A percentile compares a stretch with the other conserved stretches of the same genome.
phyloP scores from a whole-genome alignment of 2,797 vertebrate species.

The Netta rufina region DNA sequence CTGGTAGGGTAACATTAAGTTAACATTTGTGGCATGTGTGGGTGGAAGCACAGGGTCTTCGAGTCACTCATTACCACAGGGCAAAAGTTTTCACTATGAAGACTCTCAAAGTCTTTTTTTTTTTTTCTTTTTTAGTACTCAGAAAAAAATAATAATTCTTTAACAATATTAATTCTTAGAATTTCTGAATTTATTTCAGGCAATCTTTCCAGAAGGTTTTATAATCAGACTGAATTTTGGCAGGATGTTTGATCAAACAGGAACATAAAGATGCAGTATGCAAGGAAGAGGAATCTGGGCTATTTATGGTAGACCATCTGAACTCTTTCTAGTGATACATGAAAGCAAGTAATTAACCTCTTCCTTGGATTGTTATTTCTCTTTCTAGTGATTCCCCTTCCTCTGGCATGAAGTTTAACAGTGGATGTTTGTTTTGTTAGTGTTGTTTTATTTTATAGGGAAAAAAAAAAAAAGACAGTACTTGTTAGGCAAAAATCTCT shows the following conservation, averaged over 20 bases:
- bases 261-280: not conserved
- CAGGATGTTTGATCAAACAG: not conserved
- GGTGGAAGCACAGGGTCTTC: not conserved
- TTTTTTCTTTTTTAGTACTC: not conserved
- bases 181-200: not conserved
- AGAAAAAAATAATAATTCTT: not conserved
- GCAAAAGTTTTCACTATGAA: not conserved
- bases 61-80: not conserved
- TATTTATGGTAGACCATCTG: not conserved
- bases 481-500: not conserved
- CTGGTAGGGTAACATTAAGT: conserved; percentile 24
- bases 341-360: not conserved
- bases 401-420: not conserved
- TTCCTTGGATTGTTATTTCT: not conserved
- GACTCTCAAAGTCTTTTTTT: not conserved
- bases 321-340: not conserved
- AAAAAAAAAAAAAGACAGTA: not conserved
- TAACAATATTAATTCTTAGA: not conserved
- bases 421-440: not conserved
- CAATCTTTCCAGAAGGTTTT: not conserved
- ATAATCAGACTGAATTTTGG: not conserved
- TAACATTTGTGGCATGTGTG: not conserved
- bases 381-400: not conserved
- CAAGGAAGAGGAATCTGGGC: not conserved
- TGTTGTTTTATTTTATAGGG: not conserved